Conservation (phyloP, 2,797 vertebrate genomes). For the Enteromius unitaeniatus region DNA sequence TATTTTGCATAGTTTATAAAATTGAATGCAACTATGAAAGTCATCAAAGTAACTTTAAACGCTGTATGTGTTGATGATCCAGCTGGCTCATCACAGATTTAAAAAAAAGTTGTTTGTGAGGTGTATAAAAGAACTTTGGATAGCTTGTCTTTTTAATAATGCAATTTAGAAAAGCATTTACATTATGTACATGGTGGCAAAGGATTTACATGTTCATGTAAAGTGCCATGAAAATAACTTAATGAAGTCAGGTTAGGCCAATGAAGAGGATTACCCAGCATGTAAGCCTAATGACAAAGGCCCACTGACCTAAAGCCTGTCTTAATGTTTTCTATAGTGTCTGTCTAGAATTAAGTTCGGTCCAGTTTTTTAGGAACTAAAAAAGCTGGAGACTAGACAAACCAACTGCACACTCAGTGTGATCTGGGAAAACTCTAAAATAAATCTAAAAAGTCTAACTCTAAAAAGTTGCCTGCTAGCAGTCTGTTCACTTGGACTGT, state of each 20-base stretch:
- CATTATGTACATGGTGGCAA: neutral
- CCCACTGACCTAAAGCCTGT: conserved; percentile 32
- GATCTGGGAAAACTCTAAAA: neutral
- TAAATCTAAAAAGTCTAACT: too few relatives aligned
- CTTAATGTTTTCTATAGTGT: conserved; percentile 10
- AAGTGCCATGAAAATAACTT: conserved; percentile 59
- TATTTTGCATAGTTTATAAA: neutral
- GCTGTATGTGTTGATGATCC: neutral
- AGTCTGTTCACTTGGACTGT: neutral
- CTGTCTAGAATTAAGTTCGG: neutral
- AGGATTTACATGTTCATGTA: conserved; percentile 28
- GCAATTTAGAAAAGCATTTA: neutral
- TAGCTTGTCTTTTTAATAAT: neutral
- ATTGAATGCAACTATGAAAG: neutral
- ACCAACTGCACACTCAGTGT: neutral
- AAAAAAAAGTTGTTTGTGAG: neutral
- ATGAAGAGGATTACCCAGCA: conserved; percentile 68
- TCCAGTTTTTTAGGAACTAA: neutral
- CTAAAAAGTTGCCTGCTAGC: neutral
- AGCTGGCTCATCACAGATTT: neutral
- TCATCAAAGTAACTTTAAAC: neutral
- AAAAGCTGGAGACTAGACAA: conserved; percentile 2
- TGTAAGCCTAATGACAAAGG: conserved; percentile 53
- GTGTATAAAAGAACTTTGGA: neutral
- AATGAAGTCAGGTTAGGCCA: conserved; percentile 68